Base-by-base conservation (phyloP, 2,888 invertebrate genomes). In the Caprella mutica region DNA sequence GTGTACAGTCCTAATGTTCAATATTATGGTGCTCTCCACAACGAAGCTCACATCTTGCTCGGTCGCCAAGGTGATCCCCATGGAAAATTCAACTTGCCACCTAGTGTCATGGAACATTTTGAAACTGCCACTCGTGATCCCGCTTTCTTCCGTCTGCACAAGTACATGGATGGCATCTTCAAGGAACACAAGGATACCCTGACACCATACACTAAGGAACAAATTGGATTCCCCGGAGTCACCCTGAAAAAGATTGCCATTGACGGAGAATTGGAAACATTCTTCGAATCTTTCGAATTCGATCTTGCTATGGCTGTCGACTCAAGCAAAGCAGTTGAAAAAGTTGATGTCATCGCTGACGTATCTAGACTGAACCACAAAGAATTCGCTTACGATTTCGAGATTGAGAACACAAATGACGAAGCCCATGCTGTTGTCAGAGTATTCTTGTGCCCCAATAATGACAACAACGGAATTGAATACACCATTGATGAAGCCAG, bases 51-150 rank as follows among this genome's bases (percentile, higher is more conserved):
- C 17, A 35, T 54, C 29, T 52, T 57, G 42, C 43, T 59, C 29
- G 59, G 56, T 17, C 40, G 48, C 6, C 61, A 61, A 38, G 54
- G 70, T 38, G 72, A 74, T 56, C 72, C 72, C 60, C 67, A 70
- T 38, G 69, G 71, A 66, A 71, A 73, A 65, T 69, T 71, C 68
- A 70, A 66, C 33, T 61, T 70, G 50, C 65, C 66, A 19, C 69
- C 69, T 26, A 70, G 70, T 44, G 70, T 70, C 1, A 70, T 70
- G 69, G 69, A 83, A 67, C 75, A 77, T 65, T 80, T 78, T 68
- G 78, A 79, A 68, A 82, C 83, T 5, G 78, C 80, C 67, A 72
- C 83, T 65, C 81, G 84, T 65, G 85, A 86, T 69, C 85, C 85
- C 24, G 77, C 81, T 43, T 84, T 83, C 77, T 86, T 81, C 71